Percentiles rank a stretch among this genome's conserved stretches.
These are phyloP conservation scores for Carettochelys insculpta DNA, from an alignment of 2,113 vertebrate species.

Conservation along the genomic window DNA sequence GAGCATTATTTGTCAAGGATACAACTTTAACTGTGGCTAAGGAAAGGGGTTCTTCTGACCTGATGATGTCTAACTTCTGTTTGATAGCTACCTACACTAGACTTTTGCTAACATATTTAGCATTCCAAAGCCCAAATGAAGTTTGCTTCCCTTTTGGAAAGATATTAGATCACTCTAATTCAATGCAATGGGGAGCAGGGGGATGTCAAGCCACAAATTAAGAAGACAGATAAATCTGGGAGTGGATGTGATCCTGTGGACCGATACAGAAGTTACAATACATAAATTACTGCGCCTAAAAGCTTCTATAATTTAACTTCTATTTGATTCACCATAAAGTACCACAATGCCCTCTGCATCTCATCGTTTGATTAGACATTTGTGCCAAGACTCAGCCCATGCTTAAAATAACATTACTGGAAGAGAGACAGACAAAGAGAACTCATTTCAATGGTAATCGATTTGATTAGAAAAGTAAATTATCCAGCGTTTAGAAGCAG, in stretches of 20 bases:
- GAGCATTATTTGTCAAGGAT: background rate
- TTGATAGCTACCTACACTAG: background rate
- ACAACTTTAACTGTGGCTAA: constrained; percentile 4
- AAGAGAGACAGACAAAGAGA: constrained; percentile 61
- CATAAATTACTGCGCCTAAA: constrained; percentile 55
- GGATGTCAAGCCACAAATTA: background rate
- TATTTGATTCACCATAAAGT: constrained; percentile 37
- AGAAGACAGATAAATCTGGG: constrained; percentile 8
- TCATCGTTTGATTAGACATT: constrained; percentile 52
- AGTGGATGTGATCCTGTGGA: background rate
- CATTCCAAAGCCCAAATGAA: background rate
- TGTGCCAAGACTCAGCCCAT: constrained; percentile 31
- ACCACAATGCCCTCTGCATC: constrained; percentile 50
- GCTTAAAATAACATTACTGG: constrained; percentile 71
- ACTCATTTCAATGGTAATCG: constrained; percentile 67
- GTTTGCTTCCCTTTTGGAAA: background rate
- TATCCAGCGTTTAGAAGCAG: constrained; percentile 23
- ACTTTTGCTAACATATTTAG: background rate
- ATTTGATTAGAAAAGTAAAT: constrained; percentile 72
- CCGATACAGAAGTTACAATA: constrained; percentile 18
- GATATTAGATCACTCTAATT: background rate
- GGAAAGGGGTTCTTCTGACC: constrained; percentile 17
- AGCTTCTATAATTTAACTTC: constrained; percentile 57
- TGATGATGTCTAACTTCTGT: constrained; percentile 28
- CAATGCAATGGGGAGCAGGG: background rate